Percentiles rank a stretch among this genome's conserved stretches.
Conservation (phyloP, 2,888 invertebrate species). For the Drosophila nigricruria region DNA sequence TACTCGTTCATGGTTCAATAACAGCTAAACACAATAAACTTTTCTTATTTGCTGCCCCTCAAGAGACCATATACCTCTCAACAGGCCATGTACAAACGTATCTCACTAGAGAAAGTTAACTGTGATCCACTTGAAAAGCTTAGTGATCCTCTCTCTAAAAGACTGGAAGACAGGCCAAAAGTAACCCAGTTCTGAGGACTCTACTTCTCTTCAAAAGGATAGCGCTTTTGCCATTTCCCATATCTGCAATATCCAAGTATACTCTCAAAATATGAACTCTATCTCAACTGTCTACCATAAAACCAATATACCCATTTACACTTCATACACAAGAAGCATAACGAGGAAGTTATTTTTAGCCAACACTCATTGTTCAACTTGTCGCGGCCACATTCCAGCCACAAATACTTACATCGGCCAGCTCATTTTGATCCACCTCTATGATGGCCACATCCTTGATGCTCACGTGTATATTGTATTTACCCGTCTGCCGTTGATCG, state of each 20-base stretch:
- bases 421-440: constrained; percentile 85
- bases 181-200: no score
- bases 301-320: neutral
- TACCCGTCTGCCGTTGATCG: constrained; percentile 92
- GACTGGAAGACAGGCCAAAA: no score
- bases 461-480: constrained; percentile 92
- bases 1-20: neutral
- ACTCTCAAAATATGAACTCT: neutral
- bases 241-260: neutral
- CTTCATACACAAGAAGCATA: neutral
- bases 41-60: no score
- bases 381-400: constrained; percentile 6
- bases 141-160: no score
- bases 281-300: no score
- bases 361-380: constrained; percentile 23
- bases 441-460: constrained; percentile 92
- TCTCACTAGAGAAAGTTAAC: no score
- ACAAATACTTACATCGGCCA: constrained; percentile 79
- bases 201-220: no score
- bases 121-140: no score
- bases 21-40: neutral
- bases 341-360: constrained; percentile 68
- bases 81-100: no score
- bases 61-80: no score
- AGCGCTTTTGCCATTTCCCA: neutral